A percentile compares a stretch with the other conserved stretches of the same genome.
These are phyloP conservation scores for Tinamus major DNA, from an alignment of 2,797 vertebrate species.

Conservation along the genomic window DNA sequence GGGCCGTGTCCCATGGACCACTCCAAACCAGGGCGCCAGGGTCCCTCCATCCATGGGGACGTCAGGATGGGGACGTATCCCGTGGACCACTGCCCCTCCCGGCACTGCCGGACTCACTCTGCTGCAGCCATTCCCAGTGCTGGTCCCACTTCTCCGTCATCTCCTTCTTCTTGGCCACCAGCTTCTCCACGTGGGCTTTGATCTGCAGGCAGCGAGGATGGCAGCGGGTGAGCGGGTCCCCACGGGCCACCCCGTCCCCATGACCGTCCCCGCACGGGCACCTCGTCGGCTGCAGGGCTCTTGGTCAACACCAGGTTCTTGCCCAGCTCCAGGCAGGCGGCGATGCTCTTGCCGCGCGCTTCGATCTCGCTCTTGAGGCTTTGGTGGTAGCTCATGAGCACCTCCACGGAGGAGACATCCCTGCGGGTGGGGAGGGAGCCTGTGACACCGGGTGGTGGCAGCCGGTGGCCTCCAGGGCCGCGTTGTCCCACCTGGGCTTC, in stretches of 20 bases:
- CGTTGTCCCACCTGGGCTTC: constrained; percentile 87
- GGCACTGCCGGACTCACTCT: constrained; percentile 82
- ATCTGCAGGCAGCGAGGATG: constrained; percentile 77
- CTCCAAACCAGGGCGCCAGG: too few species aligned
- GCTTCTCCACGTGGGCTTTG: constrained; percentile 90
- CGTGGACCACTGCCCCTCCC: neutral
- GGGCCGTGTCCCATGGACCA: too few species aligned
- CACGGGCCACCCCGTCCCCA: neutral
- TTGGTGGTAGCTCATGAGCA: constrained; percentile 96
- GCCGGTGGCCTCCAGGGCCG: neutral
- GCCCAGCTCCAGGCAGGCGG: constrained; percentile 92
- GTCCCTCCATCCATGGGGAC: too few species aligned
- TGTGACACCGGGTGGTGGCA: neutral
- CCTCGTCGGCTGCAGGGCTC: constrained; percentile 91
- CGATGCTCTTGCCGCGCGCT: constrained; percentile 82
- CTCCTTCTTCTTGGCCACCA: constrained; percentile 89
- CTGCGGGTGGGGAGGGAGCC: constrained; percentile 59
- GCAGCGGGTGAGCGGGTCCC: neutral
- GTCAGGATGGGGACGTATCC: too few species aligned
- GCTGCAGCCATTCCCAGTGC: constrained; percentile 94
- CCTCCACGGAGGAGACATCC: constrained; percentile 93
- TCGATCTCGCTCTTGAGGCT: constrained; percentile 93
- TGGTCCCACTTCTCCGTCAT: constrained; percentile 93
- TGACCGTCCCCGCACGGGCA: neutral
- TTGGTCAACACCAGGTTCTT: constrained; percentile 88